Percentiles rank a stretch among this genome's conserved stretches.
Evolutionary conservation across 2,113 vertebrate genomes (phyloP).

Genomic region (Riparia riparia): DNA sequence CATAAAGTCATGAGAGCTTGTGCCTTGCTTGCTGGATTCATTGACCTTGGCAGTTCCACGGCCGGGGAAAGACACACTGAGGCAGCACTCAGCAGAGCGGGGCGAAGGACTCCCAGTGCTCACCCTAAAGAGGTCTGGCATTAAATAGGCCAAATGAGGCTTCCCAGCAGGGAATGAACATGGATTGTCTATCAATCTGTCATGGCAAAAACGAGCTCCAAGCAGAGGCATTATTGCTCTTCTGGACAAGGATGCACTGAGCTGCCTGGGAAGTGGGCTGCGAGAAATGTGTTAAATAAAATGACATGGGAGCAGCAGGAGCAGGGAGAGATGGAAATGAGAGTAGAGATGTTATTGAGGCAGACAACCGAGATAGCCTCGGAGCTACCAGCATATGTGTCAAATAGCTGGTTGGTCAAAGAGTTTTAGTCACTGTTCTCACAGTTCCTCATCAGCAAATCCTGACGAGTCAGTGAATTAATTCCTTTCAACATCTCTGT

Average conservation of each 20-base stretch:
- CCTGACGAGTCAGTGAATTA: not conserved
- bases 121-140: slow-evolving; percentile 2
- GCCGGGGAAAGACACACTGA: rapidly evolving
- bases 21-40: not conserved
- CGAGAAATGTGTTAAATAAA: not conserved
- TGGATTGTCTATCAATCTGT: slow-evolving; percentile 32
- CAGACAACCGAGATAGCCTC: slow-evolving; percentile 2
- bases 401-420: slow-evolving; percentile 17
- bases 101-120: not conserved
- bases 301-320: not conserved
- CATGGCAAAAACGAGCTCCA: not conserved
- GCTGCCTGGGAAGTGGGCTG: not conserved
- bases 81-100: not conserved
- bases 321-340: slow-evolving; percentile 17
- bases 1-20: not conserved
- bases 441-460: not conserved
- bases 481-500: not conserved
- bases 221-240: not conserved
- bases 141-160: slow-evolving; percentile 36
- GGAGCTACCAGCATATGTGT: slow-evolving; percentile 23
- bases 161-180: not conserved
- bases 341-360: slow-evolving; percentile 40
- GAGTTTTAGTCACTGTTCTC: slow-evolving; percentile 15
- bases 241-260: not conserved
- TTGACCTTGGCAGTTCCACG: not conserved